These are phyloP conservation scores for Hirudinaria manillensis DNA, from an alignment of 2,888 invertebrate genomes.

Conservation along the genomic window DNA sequence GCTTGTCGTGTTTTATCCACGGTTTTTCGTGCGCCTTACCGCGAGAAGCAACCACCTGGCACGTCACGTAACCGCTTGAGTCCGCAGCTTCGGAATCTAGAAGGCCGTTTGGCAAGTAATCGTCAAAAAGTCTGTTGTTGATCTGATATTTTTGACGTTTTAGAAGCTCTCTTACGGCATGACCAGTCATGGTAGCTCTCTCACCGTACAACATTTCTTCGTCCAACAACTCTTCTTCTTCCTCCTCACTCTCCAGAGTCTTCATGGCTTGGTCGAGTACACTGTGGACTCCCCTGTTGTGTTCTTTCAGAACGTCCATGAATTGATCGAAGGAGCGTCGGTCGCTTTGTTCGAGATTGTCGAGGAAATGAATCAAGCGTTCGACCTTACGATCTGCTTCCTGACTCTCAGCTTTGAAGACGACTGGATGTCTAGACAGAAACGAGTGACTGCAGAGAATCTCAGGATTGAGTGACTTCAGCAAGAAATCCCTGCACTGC, in stretches of 20 bases:
- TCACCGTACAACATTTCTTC: not conserved
- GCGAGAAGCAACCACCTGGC: slow-evolving; percentile 38
- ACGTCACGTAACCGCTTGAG: slow-evolving; percentile 36
- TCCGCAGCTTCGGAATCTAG: slow-evolving; percentile 25
- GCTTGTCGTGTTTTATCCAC: slow-evolving; percentile 38
- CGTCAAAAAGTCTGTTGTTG: not conserved
- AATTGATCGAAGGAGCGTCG: slow-evolving; percentile 37
- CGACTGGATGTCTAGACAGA: slow-evolving; percentile 6
- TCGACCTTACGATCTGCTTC: slow-evolving; percentile 31
- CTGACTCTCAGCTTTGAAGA: not conserved
- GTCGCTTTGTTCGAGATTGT: slow-evolving; percentile 37
- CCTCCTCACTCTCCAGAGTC: slow-evolving; percentile 34
- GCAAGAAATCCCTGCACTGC: not conserved
- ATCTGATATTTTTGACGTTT: slow-evolving; percentile 12
- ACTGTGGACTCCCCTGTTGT: slow-evolving; percentile 37
- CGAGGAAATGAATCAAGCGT: slow-evolving; percentile 37
- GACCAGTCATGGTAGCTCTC: slow-evolving; percentile 36
- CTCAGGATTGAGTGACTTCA: slow-evolving; percentile 32
- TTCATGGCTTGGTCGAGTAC: slow-evolving; percentile 38
- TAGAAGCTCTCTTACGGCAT: slow-evolving; percentile 34
- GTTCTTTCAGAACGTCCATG: slow-evolving; percentile 38
- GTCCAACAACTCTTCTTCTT: slow-evolving; percentile 27
- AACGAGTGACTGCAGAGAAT: not conserved
- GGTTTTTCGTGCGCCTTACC: slow-evolving; percentile 32
- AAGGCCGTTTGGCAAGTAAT: slow-evolving; percentile 32